phyloP scores from a whole-genome alignment of 2,797 vertebrate species.

The Morelia viridis region DNA sequence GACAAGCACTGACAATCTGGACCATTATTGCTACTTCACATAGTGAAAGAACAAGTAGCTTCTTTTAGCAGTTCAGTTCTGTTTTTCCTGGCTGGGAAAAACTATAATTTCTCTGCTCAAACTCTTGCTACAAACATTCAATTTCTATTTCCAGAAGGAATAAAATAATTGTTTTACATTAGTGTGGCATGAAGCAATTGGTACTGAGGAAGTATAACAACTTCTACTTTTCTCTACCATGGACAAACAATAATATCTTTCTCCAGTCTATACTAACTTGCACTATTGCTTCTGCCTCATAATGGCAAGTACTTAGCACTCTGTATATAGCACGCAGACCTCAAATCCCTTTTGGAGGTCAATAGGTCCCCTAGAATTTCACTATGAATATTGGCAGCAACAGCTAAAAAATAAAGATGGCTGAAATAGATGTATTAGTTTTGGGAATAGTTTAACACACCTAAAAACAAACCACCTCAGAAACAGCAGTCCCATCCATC shows the following conservation, averaged over 20 bases:
- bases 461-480: not conserved
- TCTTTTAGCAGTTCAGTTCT: conserved; percentile 11
- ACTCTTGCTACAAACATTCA: not conserved
- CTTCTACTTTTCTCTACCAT: not conserved
- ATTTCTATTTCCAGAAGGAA: conserved; percentile 16
- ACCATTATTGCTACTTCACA: conserved; percentile 25
- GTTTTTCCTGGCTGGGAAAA: not conserved
- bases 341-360: not conserved
- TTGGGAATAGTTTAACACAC: not conserved
- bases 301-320: not conserved
- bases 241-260: not conserved
- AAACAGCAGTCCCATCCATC: not conserved
- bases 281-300: not conserved
- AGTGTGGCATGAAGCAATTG: not conserved
- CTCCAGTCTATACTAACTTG: not conserved
- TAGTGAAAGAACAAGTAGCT: not conserved
- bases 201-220: not conserved
- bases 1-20: conserved; percentile 30
- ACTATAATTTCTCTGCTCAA: not conserved
- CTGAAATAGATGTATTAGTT: not conserved
- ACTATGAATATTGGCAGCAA: not conserved
- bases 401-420: not conserved
- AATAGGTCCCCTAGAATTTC: not conserved
- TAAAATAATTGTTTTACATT: not conserved
- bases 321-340: not conserved